These are phyloP conservation scores for Sinocyclocheilus maitianheensis DNA, from an alignment of 2,113 vertebrate species.

Conservation along the genomic window DNA sequence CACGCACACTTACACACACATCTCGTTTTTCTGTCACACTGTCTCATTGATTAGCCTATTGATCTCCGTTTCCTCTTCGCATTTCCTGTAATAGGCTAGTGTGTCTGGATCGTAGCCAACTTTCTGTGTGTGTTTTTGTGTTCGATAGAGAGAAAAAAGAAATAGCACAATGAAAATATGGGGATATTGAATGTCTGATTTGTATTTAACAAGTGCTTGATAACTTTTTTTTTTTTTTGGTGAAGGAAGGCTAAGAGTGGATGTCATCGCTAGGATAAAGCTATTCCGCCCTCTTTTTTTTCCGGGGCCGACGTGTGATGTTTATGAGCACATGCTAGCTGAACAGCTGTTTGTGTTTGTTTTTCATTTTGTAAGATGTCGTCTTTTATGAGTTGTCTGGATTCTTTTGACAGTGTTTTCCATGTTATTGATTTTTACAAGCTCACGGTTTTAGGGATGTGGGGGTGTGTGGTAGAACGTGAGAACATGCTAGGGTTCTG, in stretches of 20 bases:
- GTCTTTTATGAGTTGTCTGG: slow-evolving; percentile 40
- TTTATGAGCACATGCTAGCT: slow-evolving; percentile 50
- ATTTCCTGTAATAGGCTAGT: slow-evolving; percentile 41
- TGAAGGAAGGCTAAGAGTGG: slow-evolving; percentile 42
- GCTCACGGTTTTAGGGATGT: slow-evolving; percentile 23
- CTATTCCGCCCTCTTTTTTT: slow-evolving; percentile 3
- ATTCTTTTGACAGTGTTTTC: slow-evolving; percentile 33
- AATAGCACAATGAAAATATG: neutral
- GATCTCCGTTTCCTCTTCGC: slow-evolving; percentile 50
- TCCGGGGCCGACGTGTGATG: neutral
- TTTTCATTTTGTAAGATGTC: slow-evolving; percentile 29
- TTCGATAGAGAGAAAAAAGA: neutral
- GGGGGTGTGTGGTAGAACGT: slow-evolving; percentile 14
- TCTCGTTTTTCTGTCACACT: slow-evolving; percentile 29
- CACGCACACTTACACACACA: neutral
- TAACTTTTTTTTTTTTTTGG: slow-evolving; percentile 4
- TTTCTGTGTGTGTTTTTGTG: slow-evolving; percentile 27
- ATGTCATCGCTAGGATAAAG: slow-evolving; percentile 24
- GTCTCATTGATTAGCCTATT: slow-evolving; percentile 53
- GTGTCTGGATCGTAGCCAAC: slow-evolving; percentile 15
- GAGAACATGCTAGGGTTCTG: slow-evolving; percentile 15
- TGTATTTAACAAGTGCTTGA: slow-evolving; percentile 51
- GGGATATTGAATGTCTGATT: slow-evolving; percentile 50
- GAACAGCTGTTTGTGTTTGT: slow-evolving; percentile 53
- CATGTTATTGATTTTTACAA: slow-evolving; percentile 40